These are phyloP conservation scores for Passer domesticus DNA, from an alignment of 2,113 vertebrate genomes.

Conservation along the genomic window DNA sequence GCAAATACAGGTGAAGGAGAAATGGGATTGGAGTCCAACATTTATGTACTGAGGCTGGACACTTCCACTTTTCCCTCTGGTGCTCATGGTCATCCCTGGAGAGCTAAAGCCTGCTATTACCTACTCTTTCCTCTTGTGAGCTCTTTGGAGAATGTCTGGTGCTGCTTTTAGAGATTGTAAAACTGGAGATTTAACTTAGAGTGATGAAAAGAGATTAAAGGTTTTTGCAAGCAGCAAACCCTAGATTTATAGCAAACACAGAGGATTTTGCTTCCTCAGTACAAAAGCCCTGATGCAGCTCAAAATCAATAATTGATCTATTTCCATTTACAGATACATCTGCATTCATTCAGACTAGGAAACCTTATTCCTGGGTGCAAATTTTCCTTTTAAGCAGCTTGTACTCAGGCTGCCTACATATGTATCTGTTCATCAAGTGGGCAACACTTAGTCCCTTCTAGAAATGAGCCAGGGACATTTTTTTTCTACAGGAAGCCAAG, in stretches of 20 bases:
- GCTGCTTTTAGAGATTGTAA: not conserved
- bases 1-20: not conserved
- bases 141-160: not conserved
- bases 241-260: not conserved
- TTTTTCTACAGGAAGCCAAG: not conserved
- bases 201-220: not conserved
- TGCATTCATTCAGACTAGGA: not conserved
- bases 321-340: not conserved
- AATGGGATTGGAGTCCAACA: not conserved
- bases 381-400: slow-evolving; percentile 22
- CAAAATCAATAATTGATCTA: slow-evolving; percentile 24
- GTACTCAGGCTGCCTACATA: not conserved
- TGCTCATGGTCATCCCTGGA: not conserved
- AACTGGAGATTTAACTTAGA: not conserved
- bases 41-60: not conserved
- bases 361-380: not conserved
- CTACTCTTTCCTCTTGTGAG: not conserved
- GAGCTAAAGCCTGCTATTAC: not conserved
- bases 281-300: not conserved
- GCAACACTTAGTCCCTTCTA: not conserved
- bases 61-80: not conserved
- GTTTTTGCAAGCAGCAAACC: slow-evolving; percentile 9
- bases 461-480: not conserved
- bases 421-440: not conserved
- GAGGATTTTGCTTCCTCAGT: not conserved